phyloP scores from a whole-genome alignment of 2,113 vertebrate genomes.

The Dicerorhinus sumatrensis region DNA sequence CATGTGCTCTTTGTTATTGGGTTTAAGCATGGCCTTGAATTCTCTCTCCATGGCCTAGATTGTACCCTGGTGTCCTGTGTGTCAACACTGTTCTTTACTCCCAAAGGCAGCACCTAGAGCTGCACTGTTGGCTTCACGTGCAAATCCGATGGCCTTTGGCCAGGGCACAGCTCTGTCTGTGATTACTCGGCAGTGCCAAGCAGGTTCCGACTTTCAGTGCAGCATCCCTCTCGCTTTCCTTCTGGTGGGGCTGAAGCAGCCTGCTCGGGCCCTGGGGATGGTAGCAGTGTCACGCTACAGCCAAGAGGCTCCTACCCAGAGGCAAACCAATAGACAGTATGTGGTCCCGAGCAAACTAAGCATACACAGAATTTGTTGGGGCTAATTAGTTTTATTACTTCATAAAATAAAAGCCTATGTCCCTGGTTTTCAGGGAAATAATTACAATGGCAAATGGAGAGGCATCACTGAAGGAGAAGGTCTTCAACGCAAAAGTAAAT shows the following conservation, averaged over 20 bases:
- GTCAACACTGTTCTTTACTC: not conserved
- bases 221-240: not conserved
- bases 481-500: not conserved
- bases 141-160: not conserved
- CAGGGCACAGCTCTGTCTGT: not conserved
- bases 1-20: not conserved
- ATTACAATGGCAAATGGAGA: conserved; percentile 38
- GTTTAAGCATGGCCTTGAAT: not conserved
- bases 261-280: not conserved
- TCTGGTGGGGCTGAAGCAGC: not conserved
- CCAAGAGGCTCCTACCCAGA: not conserved
- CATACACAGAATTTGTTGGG: not conserved
- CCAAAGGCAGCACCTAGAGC: not conserved
- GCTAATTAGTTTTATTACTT: conserved; percentile 39
- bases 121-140: not conserved
- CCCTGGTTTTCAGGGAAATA: conserved; percentile 40
- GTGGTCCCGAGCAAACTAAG: not conserved
- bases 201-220: too few species aligned
- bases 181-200: not conserved
- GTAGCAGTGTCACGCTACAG: not conserved
- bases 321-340: not conserved
- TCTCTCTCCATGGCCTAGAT: not conserved
- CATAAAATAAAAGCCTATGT: conserved; percentile 19
- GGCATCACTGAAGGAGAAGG: not conserved
- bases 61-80: not conserved